Evolutionary conservation across 2,113 vertebrate species (phyloP), one percentile per base, ranked within the genome.

Genomic region (Athene noctua): DNA sequence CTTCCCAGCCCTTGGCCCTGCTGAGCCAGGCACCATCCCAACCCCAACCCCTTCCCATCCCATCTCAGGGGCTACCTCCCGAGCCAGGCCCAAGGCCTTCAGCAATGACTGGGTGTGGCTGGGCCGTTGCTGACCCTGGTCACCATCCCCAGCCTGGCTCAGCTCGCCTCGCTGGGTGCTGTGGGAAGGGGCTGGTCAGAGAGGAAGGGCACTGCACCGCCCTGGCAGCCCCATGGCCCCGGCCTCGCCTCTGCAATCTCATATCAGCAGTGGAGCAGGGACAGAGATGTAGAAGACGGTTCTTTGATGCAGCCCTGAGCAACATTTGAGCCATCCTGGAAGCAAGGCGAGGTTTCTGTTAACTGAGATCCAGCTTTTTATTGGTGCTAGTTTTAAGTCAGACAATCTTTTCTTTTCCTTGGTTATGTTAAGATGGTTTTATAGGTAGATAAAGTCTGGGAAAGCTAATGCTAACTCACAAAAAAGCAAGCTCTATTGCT

Each of bases 91-190:
- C 4, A 25, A 22, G 20, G 25, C 11, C 58, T 77, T n/a, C 2
- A 0, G 23, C 1, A 0, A 6, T 1, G 5, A 18, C 25, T 27
- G 6, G 22, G 12, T 6, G n/a, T 65, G 14, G 4, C n/a, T 57
- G 22, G 20, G 15, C 34, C 5, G 1, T 44, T 72, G 34, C n/a
- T 2, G 1, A 1, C 13, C 2, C 26, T n/a, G 9, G 10, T 62
- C 46, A 38, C 16, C 1, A 2, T 66, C 38, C 22, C 19, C 52
- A 77, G 17, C 11, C 11, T 46, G n/a, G 20, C 34, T 34, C 7
- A 8, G 34, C 11, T 82, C 1, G 0, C 42, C 44, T 52, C 2
- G 1, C 16, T 59, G 42, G 12, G 21, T 11, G 6, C n/a, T 44
- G n/a, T 2, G 8, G 81, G n/a, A 94, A 79, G 18, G 29, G 16